Evolutionary conservation across 2,888 invertebrate species (phyloP).

Genomic region (Falcaria lacertinaria): DNA sequence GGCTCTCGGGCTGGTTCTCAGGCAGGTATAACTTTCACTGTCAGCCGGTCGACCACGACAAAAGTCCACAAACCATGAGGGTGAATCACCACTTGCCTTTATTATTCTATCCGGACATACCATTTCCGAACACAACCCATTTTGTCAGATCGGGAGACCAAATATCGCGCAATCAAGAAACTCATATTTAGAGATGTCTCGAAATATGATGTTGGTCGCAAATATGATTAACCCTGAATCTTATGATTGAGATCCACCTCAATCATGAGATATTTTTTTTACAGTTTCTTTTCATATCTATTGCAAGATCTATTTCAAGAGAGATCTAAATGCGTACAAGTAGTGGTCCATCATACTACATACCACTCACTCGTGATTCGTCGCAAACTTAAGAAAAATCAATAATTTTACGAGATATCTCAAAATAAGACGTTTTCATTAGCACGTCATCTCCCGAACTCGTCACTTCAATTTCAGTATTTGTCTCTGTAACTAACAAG

Average conservation of each 20-base stretch:
- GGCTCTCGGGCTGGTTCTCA: constrained; percentile 95
- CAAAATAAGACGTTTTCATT: no score
- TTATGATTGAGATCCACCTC: no score
- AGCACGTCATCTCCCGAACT: neutral
- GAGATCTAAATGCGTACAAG: no score
- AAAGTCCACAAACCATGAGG: constrained; percentile 93
- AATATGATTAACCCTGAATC: no score
- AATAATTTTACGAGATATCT: no score
- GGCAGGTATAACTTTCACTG: constrained; percentile 97
- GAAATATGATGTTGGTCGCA: no score
- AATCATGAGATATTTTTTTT: no score
- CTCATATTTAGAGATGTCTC: neutral
- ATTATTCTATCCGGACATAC: constrained; percentile 26
- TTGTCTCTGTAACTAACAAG: neutral
- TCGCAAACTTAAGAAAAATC: no score
- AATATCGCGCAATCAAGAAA: neutral
- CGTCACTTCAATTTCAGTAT: neutral
- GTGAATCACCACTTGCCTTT: constrained; percentile 82
- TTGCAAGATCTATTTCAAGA: no score
- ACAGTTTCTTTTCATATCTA: no score
- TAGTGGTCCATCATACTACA: no score
- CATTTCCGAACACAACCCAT: constrained; percentile 1
- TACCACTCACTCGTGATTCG: no score
- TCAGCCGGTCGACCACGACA: constrained; percentile 97
- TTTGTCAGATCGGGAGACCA: neutral